Base-by-base conservation (phyloP, 2,888 invertebrate species). In the Neoaliturus tenellus region DNA sequence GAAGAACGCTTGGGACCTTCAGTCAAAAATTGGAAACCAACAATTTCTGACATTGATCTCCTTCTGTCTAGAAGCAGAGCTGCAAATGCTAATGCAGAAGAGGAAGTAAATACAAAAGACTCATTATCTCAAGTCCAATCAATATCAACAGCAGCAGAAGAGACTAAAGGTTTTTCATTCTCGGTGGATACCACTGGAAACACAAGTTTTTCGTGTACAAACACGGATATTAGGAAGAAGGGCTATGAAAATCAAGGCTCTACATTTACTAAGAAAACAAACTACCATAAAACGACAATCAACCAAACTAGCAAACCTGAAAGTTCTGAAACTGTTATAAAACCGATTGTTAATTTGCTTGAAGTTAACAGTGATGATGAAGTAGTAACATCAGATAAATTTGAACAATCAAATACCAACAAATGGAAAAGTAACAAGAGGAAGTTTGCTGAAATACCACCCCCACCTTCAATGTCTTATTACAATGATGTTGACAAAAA, bases 381-480 rank as follows among this genome's bases (percentile, higher is more conserved):
- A 39, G 23, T 71, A 3, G 71, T 39, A 71, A 14, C 23, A 10
- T 39, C 71, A 14, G 20, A 71, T n/a, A 39, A 71, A 39, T 5
- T 17, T 39, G 20, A n/a, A 17, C 17, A 71, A 39, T 10, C 6
- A n/a, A 39, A 20, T 12, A 41, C 6, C 12, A n/a, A 39, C n/a
- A 41, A 71, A 71, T 71, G 35, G 71, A 75, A 75, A 28, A 75
- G 41, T 75, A 75, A 35, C 20, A 78, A 87, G 73, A 88, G 88
- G 35, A 89, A 87, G 84, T 69, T 71, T 33, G 91, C 90, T 25
- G 94, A 94, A 90, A 92, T 95, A 86, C 92, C 94, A 8, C 94
- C 94, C 8, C 95, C 95, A 0, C 91, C 94, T 8, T 48, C 81
- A n/a, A 81, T 81, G 80, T 67, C 80, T 17, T 83, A 83, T 39